Percentiles rank a stretch among this genome's conserved stretches.
Evolutionary conservation across 2,888 invertebrate species (phyloP).

Genomic region (Lasioglossum marginatum): DNA sequence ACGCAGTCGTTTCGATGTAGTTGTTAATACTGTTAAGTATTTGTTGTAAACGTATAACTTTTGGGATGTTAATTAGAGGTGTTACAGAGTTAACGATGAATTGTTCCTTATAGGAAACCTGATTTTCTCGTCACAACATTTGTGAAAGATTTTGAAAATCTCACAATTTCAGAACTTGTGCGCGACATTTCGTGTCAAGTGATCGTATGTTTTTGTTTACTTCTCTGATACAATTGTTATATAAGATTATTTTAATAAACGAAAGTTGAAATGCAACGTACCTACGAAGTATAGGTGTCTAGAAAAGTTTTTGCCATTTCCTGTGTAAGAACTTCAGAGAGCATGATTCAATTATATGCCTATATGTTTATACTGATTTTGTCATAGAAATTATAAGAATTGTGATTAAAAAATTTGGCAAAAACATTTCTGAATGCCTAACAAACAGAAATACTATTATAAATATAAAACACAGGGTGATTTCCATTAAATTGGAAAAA

Average conservation of each 20-base stretch:
- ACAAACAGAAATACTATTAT: neutral
- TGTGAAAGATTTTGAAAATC: neutral
- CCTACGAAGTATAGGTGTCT: neutral
- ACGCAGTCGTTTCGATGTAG: neutral
- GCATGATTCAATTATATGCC: neutral
- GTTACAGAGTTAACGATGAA: neutral
- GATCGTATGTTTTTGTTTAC: neutral
- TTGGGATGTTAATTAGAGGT: neutral
- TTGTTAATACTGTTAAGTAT: neutral
- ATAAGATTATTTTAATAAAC: neutral
- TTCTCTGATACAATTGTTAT: neutral
- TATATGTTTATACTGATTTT: neutral
- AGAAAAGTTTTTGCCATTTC: neutral
- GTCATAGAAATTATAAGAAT: neutral
- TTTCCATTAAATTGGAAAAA: too few relatives aligned
- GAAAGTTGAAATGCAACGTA: neutral
- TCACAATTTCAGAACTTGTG: neutral
- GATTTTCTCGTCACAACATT: slow-evolving; percentile 4
- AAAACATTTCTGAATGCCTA: neutral
- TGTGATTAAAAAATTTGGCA: neutral
- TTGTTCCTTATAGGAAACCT: slow-evolving; percentile 17
- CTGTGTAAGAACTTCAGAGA: neutral
- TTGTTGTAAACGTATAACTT: neutral
- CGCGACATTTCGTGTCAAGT: neutral
- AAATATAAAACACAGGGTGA: too few relatives aligned